Base-by-base conservation (phyloP, 2,888 invertebrate species). In the Drosophila algonquin region DNA sequence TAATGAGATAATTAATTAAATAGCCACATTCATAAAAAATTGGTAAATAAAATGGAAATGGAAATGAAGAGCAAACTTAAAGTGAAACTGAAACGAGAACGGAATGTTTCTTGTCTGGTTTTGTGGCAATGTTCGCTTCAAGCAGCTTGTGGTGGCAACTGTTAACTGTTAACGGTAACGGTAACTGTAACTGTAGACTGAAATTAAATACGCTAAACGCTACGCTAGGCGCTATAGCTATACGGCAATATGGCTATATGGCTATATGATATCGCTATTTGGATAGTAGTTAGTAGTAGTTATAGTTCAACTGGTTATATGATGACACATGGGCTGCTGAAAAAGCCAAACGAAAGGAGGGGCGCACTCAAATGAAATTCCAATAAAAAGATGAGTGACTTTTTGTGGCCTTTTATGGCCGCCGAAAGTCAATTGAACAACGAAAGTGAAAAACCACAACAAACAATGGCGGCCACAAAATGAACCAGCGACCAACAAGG, bases 1-100 rank as follows among this genome's bases (percentile, higher is more conserved):
- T 40, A 84, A 83, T 87, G 83, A 86, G 79, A 68, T 86, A 74
- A 86, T 76, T 61, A 79, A 59, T 76, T 71, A 58, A 50, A 64
- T 61, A 71, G 60, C 24, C 24, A 50, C 30, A 54, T 52, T 57
- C 58, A 57, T 24, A 58, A 56, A 40, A 56, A 32, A 63, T 56
- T 51, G 45, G 40, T 44, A 30, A 70, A 51, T 45, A 30, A 30
- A 30, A 27, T 6, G 18, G 16, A 70, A 55, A 54, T 64, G 63
- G 58, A 40, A 14, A 27, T 51, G 18, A 40, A 40, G 55, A 64
- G 21, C 50, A 52, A 47, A 76, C 9, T 50, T 46, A 52, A 57
- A 14, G 9, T 30, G 48, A 16, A 58, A 70, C 54, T 53, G 52
- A 61, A 63, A 76, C 68, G 61, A 64, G 69, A 85, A 79, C 73